Evolutionary conservation across 2,797 vertebrate genomes (phyloP), one percentile per base, ranked within the genome.

Genomic region (Chrosomus eos): DNA sequence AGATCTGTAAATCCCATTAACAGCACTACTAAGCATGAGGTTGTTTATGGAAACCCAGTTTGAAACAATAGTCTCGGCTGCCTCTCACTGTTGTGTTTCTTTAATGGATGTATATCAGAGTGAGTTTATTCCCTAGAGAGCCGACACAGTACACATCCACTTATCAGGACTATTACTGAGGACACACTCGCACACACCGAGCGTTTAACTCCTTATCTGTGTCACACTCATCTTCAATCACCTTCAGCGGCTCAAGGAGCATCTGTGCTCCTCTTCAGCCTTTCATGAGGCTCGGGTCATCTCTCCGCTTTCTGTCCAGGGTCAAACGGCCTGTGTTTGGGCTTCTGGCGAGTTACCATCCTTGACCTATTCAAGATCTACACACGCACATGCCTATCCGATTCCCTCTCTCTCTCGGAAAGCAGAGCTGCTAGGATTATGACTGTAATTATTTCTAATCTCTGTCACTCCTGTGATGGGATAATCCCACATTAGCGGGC

Each of bases 361-460:
- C 82, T 80, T 89, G 87, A 88, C 88, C 85, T 82, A 38, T 82
- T 62, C 68, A 26, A 84, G 82, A 77, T 67, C 55, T 53, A 76
- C 31, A 76, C 60, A 80, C 36, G 26, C 45, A 51, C 78, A 7
- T 0, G 4, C 88, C 89, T 77, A 91, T 93, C 91, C 91, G 89
- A 23, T n/a, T 80, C 81, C 11, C 51, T 70, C 28, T 70, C 48
- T 40, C 60, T 48, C 80, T 71, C 53, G 55, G 73, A 89, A 62
- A 87, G 77, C 86, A 89, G 87, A 87, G 79, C 87, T 87, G 87
- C 88, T 87, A 88, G 89, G 89, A 91, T 91, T 92, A 91, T 84
- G 84, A 70, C 86, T 81, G 87, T 91, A 91, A 91, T 91, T 90
- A 90, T 90, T 91, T 90, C 88, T 91, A 91, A 91, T 91, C 89